Evolutionary conservation across 2,797 vertebrate genomes (phyloP).

Genomic region (Siniperca scherzeri): DNA sequence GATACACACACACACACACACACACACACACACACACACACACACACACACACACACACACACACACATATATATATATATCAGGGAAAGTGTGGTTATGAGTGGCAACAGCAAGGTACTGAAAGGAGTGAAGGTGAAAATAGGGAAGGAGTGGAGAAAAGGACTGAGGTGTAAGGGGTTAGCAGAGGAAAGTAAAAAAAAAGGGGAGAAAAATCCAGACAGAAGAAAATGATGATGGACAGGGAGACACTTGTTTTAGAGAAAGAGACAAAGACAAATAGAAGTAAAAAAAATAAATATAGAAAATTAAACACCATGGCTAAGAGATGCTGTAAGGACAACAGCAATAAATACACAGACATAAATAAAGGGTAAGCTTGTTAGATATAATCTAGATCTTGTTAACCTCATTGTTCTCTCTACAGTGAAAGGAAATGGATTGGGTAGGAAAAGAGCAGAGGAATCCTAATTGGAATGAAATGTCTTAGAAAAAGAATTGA

Average conservation of each 20-base stretch:
- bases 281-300: background rate
- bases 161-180: background rate
- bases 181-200: background rate
- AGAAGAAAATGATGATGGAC: background rate
- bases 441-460: background rate
- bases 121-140: background rate
- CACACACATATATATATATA: background rate
- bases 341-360: constrained; percentile 13
- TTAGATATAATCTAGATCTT: constrained; percentile 25
- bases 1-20: too few relatives aligned
- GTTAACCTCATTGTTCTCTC: constrained; percentile 35
- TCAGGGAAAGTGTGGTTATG: background rate
- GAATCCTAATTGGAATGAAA: constrained; percentile 25
- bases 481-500: constrained; percentile 20
- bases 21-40: too few relatives aligned
- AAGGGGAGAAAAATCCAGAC: background rate
- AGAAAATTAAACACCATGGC: background rate
- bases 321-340: constrained; percentile 19
- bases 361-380: constrained; percentile 27
- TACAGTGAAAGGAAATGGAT: constrained; percentile 6
- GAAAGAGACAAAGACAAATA: background rate
- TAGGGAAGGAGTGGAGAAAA: background rate
- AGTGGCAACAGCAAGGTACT: background rate
- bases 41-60: too few relatives aligned
- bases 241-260: background rate